Base-by-base conservation (phyloP, 2,888 invertebrate species). In the Stegana nigrithorax region DNA sequence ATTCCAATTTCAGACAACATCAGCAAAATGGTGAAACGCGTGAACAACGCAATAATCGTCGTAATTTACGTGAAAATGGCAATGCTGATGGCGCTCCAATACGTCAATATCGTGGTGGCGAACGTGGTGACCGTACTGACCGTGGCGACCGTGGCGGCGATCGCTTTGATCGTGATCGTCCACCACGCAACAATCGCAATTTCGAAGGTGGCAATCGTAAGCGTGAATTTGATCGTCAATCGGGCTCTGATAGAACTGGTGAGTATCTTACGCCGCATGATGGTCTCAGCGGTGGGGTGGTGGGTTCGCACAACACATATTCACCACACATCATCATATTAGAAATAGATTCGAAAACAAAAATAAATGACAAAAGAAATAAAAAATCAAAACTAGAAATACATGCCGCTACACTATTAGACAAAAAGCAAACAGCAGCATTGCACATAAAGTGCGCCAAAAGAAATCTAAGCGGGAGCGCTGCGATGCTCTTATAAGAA, bases 191-290 rank as follows among this genome's bases (percentile, higher is more conserved):
- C n/a, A 80, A 82, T 75, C 86, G 87, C 26, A 86, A 87, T 61
- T 83, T 80, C 65, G 81, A 82, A 63, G 83, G 83, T 47, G 81
- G 80, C 60, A 87, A 86, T 59, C 75, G 81, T 21, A 96, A 95
- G 87, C 91, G 97, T 65, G 97, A 97, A 88, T 97, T 94, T 85
- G 97, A 97, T 87, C 91, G 97, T 78, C 94, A 97, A 86, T 96
- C 96, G 80, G 97, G 97, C 80, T 96, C 95, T 67, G 96, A 97
- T 86, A 95, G 94, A 88, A 96, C 96, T 84, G 96, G 97, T 83
- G 67, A 78, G 77, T 71, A 25, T 47, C 4, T n/a, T n/a, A n/a
- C n/a, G n/a, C n/a, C n/a, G n/a, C n/a, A n/a, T n/a, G n/a, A n/a
- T n/a, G n/a, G n/a, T n/a, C n/a, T n/a, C n/a, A n/a, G n/a, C n/a